Evolutionary conservation across 2,113 vertebrate genomes (phyloP).

Genomic region (Glareola pratincola): DNA sequence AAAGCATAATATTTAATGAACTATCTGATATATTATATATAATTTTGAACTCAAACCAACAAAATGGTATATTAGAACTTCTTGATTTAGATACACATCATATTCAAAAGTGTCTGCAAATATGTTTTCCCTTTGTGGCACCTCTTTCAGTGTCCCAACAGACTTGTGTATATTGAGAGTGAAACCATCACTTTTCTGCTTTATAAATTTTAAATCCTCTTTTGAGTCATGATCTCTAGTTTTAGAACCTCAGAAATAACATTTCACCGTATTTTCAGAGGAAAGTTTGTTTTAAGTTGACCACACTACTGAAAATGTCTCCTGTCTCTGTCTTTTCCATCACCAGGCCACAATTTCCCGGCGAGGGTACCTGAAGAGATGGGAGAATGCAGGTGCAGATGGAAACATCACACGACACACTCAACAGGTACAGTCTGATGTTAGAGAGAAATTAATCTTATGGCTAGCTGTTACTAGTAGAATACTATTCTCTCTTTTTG

Average conservation of each 20-base stretch:
- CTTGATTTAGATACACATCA: not conserved
- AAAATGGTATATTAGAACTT: not conserved
- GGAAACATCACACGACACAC: not conserved
- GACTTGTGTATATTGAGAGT: not conserved
- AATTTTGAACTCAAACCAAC: not conserved
- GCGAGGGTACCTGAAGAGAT: not conserved
- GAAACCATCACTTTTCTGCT: not conserved
- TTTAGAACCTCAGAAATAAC: not conserved
- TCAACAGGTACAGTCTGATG: not conserved
- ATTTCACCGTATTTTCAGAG: not conserved
- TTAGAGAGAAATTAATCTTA: not conserved
- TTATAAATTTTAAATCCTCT: not conserved
- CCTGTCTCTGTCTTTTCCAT: not conserved
- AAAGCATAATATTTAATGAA: not conserved
- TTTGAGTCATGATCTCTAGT: not conserved
- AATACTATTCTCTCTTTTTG: not conserved
- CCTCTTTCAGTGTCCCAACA: not conserved
- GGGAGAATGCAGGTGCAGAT: accelerated
- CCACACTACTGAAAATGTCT: not conserved
- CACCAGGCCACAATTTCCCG: not conserved
- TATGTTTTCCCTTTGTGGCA: not conserved
- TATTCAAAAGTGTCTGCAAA: not conserved
- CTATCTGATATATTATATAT: not conserved
- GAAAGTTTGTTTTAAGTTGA: not conserved
- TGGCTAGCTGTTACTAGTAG: not conserved